Conservation (phyloP, 2,888 invertebrate genomes). For the Heliconius erato region DNA sequence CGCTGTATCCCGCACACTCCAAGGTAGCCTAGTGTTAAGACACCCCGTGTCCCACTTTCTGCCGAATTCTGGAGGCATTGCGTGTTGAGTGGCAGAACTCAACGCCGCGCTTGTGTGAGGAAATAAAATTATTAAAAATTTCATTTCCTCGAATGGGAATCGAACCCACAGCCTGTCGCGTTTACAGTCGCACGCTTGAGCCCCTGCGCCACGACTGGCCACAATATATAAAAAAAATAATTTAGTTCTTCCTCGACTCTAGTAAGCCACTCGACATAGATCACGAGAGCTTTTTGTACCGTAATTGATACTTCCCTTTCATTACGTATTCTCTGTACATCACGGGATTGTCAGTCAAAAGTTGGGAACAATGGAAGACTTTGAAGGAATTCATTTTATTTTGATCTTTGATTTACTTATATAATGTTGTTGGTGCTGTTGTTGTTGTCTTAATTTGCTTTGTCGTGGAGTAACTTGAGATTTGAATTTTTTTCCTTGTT, state of each 20-base stretch:
- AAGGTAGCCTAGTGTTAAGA: no score
- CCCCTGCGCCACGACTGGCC: background rate
- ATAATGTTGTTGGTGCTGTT: conserved; percentile 4
- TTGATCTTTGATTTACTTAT: conserved; percentile 23
- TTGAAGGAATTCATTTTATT: conserved; percentile 24
- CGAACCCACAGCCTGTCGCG: background rate
- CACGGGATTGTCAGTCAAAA: conserved; percentile 23
- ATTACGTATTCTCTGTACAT: conserved; percentile 35
- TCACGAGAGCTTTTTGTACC: conserved; percentile 28
- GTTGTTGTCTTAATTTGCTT: background rate
- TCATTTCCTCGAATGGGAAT: background rate
- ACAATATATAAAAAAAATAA: conserved; percentile 20
- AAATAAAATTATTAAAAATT: background rate
- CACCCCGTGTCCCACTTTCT: no score
- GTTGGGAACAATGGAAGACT: conserved; percentile 13
- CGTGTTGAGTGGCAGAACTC: background rate
- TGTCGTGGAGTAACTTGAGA: background rate
- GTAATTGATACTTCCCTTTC: conserved; percentile 35
- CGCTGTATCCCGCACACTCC: no score
- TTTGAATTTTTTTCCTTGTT: background rate
- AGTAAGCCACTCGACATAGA: conserved; percentile 22
- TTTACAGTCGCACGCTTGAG: background rate
- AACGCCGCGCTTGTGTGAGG: background rate
- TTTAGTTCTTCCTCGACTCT: background rate
- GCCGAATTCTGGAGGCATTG: background rate